Evolutionary conservation across 2,797 vertebrate genomes (phyloP).

Genomic region (Phoxinus dragarum): DNA sequence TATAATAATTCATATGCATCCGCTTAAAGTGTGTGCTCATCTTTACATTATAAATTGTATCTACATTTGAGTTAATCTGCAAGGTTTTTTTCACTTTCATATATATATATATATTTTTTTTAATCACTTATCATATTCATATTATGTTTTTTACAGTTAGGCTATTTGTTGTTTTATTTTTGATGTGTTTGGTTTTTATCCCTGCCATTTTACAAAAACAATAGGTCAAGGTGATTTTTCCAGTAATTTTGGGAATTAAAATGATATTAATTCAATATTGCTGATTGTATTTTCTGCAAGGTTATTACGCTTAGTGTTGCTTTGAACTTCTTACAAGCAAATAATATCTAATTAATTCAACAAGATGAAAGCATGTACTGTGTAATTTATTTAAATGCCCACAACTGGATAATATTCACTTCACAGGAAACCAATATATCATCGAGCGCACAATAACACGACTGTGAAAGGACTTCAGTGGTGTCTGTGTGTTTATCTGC

Average conservation of each 20-base stretch:
- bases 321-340: slow-evolving; percentile 27
- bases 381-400: slow-evolving; percentile 40
- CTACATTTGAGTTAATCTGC: neutral
- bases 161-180: neutral
- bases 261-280: neutral
- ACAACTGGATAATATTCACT: slow-evolving; percentile 24
- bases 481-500: slow-evolving; percentile 41
- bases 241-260: neutral
- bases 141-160: neutral
- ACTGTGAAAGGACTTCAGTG: slow-evolving; percentile 27
- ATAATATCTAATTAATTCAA: slow-evolving; percentile 26
- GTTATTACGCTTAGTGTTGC: slow-evolving; percentile 6
- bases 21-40: neutral
- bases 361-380: slow-evolving; percentile 29
- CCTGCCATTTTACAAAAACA: neutral
- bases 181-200: neutral
- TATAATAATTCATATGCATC: neutral
- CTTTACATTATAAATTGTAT: neutral
- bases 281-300: slow-evolving; percentile 18
- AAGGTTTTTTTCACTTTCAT: too few relatives aligned
- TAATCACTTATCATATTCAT: neutral
- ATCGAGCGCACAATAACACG: neutral
- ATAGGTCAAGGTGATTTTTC: neutral
- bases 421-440: slow-evolving; percentile 12
- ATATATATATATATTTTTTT: too few relatives aligned